Conservation (phyloP, 2,797 vertebrate species). For the Lithobates sylvaticus region DNA sequence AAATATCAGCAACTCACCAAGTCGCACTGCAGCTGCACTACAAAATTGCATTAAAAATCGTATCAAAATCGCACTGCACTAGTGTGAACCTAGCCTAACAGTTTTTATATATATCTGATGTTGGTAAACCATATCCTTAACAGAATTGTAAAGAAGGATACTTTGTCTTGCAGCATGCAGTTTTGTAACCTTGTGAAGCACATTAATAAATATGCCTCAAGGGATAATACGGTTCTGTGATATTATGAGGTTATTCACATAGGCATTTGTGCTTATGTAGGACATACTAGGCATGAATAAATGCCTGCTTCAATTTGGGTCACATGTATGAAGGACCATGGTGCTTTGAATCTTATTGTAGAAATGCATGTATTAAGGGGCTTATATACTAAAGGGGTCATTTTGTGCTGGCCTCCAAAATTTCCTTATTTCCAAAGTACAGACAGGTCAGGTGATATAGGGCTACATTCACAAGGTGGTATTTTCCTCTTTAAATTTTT, state of each 20-base stretch:
- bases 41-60: no score
- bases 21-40: no score
- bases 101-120: background rate
- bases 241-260: conserved; percentile 24
- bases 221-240: conserved; percentile 14
- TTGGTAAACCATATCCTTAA: background rate
- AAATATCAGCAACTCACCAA: no score
- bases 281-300: conserved; percentile 3
- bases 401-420: no score
- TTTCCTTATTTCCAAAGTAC: no score
- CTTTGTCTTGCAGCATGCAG: conserved; percentile 4
- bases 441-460: no score
- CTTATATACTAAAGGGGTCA: no score
- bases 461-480: no score
- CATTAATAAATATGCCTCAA: conserved; percentile 23
- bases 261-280: conserved; percentile 34
- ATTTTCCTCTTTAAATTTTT: no score
- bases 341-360: background rate
- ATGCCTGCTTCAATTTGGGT: conserved; percentile 37
- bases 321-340: conserved; percentile 1
- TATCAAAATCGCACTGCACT: no score
- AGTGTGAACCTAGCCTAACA: background rate
- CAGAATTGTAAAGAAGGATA: background rate
- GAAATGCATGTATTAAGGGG: background rate
- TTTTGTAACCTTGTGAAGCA: conserved; percentile 30